Conservation (phyloP, 2,888 invertebrate species). For the Smittia aterrima region DNA sequence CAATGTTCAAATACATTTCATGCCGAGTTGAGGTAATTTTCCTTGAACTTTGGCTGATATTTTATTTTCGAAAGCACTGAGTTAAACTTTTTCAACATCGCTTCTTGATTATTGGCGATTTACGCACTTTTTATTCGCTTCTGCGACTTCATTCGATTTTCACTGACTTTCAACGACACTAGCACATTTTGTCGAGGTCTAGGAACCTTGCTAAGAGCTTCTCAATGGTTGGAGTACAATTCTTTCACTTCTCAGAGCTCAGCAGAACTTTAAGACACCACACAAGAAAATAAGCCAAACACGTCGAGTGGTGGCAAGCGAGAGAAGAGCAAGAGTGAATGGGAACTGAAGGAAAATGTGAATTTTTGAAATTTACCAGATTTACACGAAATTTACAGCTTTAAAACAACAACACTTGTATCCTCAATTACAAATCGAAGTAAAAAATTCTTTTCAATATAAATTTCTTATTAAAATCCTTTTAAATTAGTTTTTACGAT, state of each 20-base stretch:
- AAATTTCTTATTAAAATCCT: constrained; percentile 41
- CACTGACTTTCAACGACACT: background rate
- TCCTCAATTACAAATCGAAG: constrained; percentile 33
- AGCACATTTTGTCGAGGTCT: background rate
- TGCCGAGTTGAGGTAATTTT: background rate
- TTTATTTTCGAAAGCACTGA: background rate
- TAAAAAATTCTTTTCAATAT: constrained; percentile 40
- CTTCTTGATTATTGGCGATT: background rate
- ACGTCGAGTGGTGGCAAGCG: constrained; percentile 4
- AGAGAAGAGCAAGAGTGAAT: background rate
- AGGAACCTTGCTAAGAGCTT: background rate
- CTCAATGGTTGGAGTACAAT: background rate
- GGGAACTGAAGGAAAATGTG: background rate
- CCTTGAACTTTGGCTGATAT: background rate
- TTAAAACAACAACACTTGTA: constrained; percentile 36
- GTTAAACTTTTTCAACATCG: background rate
- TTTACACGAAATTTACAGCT: constrained; percentile 36
- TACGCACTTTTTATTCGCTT: constrained; percentile 3
- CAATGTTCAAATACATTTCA: background rate
- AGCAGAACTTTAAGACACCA: constrained; percentile 10
- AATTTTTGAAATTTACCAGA: constrained; percentile 33
- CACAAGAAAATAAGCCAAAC: background rate
- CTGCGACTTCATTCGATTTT: background rate
- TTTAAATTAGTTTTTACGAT: constrained; percentile 41
- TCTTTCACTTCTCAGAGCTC: background rate